Conservation (phyloP, 2,797 vertebrate species). For the Melopsittacus undulatus region DNA sequence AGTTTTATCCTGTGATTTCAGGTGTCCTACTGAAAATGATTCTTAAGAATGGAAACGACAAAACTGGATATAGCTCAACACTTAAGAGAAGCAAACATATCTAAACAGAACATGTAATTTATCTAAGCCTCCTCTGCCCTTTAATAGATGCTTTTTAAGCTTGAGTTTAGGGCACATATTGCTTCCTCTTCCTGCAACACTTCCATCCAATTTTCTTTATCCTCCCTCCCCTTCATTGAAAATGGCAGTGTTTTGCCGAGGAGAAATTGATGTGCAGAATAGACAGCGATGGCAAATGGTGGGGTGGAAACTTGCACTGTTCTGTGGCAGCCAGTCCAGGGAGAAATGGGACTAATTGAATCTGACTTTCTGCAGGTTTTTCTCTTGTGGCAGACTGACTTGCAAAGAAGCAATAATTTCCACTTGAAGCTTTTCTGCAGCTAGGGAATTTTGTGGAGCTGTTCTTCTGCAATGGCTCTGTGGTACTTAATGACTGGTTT, state of each 20-base stretch:
- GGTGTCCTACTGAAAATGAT: background rate
- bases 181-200: background rate
- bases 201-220: background rate
- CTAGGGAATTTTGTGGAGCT: background rate
- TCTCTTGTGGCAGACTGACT: background rate
- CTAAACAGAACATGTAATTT: background rate
- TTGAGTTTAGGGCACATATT: background rate
- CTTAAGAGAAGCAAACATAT: background rate
- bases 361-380: background rate
- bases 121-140: background rate
- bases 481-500: background rate
- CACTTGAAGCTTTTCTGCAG: background rate
- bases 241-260: background rate
- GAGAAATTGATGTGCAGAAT: background rate
- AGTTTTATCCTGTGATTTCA: background rate
- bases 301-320: background rate
- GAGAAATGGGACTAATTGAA: background rate
- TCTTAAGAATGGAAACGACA: background rate
- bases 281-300: background rate
- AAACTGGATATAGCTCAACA: background rate
- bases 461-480: background rate
- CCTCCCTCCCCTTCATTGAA: background rate
- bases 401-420: background rate
- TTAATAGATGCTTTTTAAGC: background rate
- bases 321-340: background rate